A percentile compares a stretch with the other conserved stretches of the same genome.
These are phyloP conservation scores for Pterocles gutturalis DNA, from an alignment of 2,113 vertebrate genomes.

Conservation along the genomic window DNA sequence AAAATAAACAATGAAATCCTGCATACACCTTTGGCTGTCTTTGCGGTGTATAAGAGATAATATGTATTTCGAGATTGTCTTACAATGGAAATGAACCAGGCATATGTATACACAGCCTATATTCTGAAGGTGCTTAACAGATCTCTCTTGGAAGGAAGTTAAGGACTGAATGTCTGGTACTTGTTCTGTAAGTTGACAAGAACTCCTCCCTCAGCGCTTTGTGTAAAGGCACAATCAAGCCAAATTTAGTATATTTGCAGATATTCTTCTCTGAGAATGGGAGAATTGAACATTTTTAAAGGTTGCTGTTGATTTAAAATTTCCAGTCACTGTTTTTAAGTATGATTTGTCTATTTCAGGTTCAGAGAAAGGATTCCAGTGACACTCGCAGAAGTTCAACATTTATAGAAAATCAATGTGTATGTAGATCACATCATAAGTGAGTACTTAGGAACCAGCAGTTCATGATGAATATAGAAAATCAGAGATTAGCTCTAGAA, in stretches of 20 bases:
- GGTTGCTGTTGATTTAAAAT: neutral
- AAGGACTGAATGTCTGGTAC: neutral
- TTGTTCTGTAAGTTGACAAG: neutral
- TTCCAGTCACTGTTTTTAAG: neutral
- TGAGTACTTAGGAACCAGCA: slow-evolving; percentile 27
- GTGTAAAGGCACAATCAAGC: neutral
- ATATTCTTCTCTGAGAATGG: neutral
- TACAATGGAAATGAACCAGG: neutral
- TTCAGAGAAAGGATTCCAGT: neutral
- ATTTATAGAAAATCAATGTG: neutral
- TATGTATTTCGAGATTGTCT: neutral
- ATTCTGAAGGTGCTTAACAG: neutral
- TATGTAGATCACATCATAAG: neutral
- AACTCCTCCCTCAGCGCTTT: neutral
- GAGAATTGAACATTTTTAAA: neutral
- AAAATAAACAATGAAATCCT: neutral
- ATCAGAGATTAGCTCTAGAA: slow-evolving; percentile 7
- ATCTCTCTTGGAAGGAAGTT: neutral
- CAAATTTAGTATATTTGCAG: neutral
- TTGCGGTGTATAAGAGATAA: neutral
- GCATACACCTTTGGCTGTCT: neutral
- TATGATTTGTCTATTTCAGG: neutral
- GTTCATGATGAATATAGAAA: slow-evolving; percentile 10
- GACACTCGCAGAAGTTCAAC: neutral
- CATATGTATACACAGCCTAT: rapidly evolving